phyloP scores from a whole-genome alignment of 1,140 invertebrate genomes.

The Subanguina moxae region DNA sequence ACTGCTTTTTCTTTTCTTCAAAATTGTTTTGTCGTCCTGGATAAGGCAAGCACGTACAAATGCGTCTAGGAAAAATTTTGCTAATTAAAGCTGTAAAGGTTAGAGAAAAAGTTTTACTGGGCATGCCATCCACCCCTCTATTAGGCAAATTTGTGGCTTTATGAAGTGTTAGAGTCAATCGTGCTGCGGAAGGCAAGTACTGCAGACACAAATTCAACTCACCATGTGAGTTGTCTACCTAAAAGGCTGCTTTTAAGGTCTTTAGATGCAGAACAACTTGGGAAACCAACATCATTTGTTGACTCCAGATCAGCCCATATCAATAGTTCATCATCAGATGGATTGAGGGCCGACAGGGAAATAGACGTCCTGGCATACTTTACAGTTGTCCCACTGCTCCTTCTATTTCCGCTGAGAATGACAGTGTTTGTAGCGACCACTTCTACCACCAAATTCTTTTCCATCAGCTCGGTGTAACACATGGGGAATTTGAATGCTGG shows the following conservation, averaged over 20 bases:
- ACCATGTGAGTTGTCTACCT: constrained; percentile 5
- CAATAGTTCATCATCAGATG: constrained; percentile 24
- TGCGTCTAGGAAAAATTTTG: constrained; percentile 16
- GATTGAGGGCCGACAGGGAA: constrained; percentile 20
- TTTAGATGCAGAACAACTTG: constrained; percentile 9
- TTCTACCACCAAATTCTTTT: constrained; percentile 11
- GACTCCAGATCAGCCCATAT: constrained; percentile 32
- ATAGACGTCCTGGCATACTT: constrained; percentile 9
- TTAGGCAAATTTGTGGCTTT: constrained; percentile 14
- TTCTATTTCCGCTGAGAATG: neutral
- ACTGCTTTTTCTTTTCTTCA: constrained; percentile 32
- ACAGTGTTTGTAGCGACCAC: constrained; percentile 2
- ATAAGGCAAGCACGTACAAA: constrained; percentile 26
- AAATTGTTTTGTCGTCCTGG: constrained; percentile 24
- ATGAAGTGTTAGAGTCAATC: constrained; percentile 24
- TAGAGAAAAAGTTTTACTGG: constrained; percentile 20
- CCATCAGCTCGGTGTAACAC: constrained; percentile 14
- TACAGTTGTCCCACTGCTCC: constrained; percentile 7
- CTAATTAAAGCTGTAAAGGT: neutral
- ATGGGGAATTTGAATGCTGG: constrained; percentile 11
- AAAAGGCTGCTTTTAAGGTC: neutral
- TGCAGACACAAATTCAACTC: constrained; percentile 32
- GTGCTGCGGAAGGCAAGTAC: constrained; percentile 28
- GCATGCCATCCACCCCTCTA: constrained; percentile 8
- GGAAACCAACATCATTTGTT: constrained; percentile 19